Evolutionary conservation across 2,888 invertebrate species (phyloP), one percentile per base, ranked within the genome.

Genomic region (Noctuana brunneofusca): DNA sequence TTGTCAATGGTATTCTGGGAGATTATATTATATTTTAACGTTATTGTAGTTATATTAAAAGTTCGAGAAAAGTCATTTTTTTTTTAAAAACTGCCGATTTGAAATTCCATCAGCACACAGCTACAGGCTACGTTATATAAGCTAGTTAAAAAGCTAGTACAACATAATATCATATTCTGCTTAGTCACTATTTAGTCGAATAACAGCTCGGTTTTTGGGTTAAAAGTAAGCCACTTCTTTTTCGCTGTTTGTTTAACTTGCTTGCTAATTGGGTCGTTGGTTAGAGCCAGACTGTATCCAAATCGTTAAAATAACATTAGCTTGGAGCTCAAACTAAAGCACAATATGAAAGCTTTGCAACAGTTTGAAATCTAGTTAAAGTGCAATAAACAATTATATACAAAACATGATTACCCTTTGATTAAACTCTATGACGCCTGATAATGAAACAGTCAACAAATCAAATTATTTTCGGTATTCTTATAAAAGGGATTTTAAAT

Each of bases 261-360:
- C 49, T 14, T 27, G 8, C 27, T 49, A 49, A 49, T 49, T 49
- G 49, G 48, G 49, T 49, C 27, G 3, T 27, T 14, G 14, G 14
- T 14, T 11, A 48, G n/a, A 48, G 22, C 22, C 48, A 48, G 48
- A 8, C 48, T 22, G 48, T 48, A 48, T 48, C 3, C 48, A n/a
- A 48, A 22, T 48, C 48, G 2, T 48, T 48, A 48, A 22, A 48
- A 48, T 22, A 48, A 22, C 49, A 27, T 27, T 46, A 22, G 12
- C 22, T 46, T 11, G 20, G 2, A 12, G 3, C 46, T 22, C 43
- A 16, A 43, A 43, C 43, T 16, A 2, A 43, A 43, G 43, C 43
- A 43, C 16, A 9, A 16, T 14, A 43, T 6, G 43, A 16, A 18
- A 43, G 14, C 43, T 43, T 16, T 8, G 4, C 30, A 6, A 30